phyloP scores from a whole-genome alignment of 2,113 vertebrate species.

The Hoplias malabaricus region DNA sequence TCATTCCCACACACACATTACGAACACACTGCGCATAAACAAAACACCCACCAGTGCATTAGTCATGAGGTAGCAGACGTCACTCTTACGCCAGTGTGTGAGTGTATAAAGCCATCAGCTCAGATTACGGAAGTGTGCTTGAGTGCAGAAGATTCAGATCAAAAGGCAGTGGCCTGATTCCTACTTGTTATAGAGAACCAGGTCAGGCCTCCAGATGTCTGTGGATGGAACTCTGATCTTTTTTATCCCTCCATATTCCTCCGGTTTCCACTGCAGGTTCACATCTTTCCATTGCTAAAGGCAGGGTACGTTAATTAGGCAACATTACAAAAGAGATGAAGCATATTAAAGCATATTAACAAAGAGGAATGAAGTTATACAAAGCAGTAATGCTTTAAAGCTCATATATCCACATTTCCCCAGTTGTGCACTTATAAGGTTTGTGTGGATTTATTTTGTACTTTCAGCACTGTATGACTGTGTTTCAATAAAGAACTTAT shows the following conservation, averaged over 20 bases:
- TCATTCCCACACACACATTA: not conserved
- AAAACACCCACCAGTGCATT: not conserved
- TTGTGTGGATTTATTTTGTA: too few species aligned
- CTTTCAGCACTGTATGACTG: too few species aligned
- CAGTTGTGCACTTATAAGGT: too few species aligned
- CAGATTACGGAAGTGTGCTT: not conserved
- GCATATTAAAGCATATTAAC: not conserved
- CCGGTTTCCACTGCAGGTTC: conserved; percentile 85
- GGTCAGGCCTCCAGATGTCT: conserved; percentile 83
- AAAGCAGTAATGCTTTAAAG: not conserved
- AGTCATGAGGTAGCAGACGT: not conserved
- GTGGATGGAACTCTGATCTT: conserved; percentile 82
- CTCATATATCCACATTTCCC: too few species aligned
- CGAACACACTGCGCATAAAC: not conserved
- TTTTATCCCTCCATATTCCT: conserved; percentile 81
- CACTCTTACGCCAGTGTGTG: not conserved
- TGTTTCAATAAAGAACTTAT: too few species aligned
- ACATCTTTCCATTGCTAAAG: conserved; percentile 84
- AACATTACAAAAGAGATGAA: not conserved
- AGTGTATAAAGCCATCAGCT: not conserved
- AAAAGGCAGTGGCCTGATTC: conserved; percentile 24
- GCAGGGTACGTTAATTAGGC: not conserved
- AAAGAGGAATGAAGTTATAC: not conserved
- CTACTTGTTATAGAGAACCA: conserved; percentile 92
- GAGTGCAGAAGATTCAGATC: not conserved